Conservation (phyloP, 2,113 vertebrate genomes). For the Psephotus haematonotus region DNA sequence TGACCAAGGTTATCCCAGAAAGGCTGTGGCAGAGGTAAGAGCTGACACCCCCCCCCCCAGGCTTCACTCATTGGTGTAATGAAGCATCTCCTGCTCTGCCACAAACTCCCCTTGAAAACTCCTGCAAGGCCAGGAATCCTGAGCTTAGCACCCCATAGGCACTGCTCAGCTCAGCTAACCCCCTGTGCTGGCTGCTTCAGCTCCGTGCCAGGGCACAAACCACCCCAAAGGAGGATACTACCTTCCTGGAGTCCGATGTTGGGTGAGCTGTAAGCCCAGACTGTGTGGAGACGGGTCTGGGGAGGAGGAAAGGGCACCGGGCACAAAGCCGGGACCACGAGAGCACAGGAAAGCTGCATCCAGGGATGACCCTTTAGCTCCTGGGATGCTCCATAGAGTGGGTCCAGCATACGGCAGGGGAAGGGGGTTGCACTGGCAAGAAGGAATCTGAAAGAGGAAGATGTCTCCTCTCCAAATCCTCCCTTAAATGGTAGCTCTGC, state of each 20-base stretch:
- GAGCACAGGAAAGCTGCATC: fast-evolving
- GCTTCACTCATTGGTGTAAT: not conserved
- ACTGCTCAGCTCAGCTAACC: not conserved
- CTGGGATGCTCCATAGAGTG: fast-evolving
- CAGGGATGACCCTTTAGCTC: not conserved
- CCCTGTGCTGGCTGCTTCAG: not conserved
- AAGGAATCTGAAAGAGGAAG: not conserved
- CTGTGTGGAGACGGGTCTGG: not conserved
- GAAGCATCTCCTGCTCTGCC: not conserved
- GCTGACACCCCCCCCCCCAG: not conserved
- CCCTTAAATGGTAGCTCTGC: constrained; percentile 41
- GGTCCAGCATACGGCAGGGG: not conserved
- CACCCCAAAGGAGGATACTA: not conserved
- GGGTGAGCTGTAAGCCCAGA: not conserved
- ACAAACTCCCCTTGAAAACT: constrained; percentile 1
- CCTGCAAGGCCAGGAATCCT: not conserved
- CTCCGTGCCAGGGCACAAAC: constrained; percentile 29
- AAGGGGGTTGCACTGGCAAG: not conserved
- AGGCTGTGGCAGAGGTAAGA: not conserved
- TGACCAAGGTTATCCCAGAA: constrained; percentile 11
- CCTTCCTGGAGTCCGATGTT: not conserved
- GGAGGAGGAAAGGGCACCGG: not conserved
- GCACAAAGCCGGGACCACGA: not conserved
- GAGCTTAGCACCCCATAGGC: constrained; percentile 11
- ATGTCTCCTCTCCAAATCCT: not conserved